Evolutionary conservation across 35 echinoderm and acorn worm species (phyloP).

Genomic region (Chiridota heheva): DNA sequence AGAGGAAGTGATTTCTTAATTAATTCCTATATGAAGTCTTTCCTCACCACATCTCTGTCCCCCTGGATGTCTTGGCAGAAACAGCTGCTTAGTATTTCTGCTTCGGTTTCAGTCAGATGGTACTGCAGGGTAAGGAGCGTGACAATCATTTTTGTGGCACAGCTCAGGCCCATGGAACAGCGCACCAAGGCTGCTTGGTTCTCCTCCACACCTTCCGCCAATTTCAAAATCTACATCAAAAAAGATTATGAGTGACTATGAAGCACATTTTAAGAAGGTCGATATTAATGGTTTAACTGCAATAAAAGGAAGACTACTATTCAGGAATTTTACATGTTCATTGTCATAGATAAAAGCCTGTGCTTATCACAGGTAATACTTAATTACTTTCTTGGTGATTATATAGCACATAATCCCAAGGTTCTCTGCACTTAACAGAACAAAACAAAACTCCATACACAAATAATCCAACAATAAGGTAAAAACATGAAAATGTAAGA

Average conservation of each 20-base stretch:
- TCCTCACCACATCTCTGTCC: conserved; percentile 74
- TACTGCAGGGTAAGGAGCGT: conserved; percentile 59
- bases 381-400: too few relatives aligned
- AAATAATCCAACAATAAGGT: too few relatives aligned
- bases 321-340: not conserved
- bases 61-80: conserved; percentile 63
- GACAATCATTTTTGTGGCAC: conserved; percentile 70
- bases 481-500: too few relatives aligned
- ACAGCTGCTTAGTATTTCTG: conserved; percentile 54
- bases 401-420: too few relatives aligned
- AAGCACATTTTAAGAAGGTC: too few relatives aligned
- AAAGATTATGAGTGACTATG: not conserved
- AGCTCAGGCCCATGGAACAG: conserved; percentile 87
- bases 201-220: conserved; percentile 97
- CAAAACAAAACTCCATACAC: too few relatives aligned
- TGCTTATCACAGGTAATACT: too few relatives aligned
- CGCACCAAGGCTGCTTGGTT: conserved; percentile 78
- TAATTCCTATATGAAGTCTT: not conserved
- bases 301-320: too few relatives aligned
- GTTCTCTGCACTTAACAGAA: too few relatives aligned
- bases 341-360: too few relatives aligned
- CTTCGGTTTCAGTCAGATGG: conserved; percentile 61
- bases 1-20: too few relatives aligned
- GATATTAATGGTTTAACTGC: too few relatives aligned
- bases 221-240: conserved; percentile 72